Conservation (phyloP, 2,888 invertebrate genomes). For the Zelleria hepariella region DNA sequence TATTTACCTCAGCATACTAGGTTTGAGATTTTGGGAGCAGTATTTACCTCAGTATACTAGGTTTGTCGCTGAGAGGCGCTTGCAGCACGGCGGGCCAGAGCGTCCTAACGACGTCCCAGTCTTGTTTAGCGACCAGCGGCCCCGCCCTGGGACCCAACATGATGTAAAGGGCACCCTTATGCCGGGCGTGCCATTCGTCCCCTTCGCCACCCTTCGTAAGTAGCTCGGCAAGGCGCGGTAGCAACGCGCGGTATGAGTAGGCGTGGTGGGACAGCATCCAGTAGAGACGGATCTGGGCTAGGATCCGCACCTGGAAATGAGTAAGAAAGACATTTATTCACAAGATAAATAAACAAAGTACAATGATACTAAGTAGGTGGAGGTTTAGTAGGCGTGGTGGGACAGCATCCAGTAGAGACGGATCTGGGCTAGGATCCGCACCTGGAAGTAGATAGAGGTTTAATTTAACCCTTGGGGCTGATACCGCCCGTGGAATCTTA, state of each 20-base stretch:
- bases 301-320: slow-evolving; percentile 65
- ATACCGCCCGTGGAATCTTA: no score
- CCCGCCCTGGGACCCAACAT: slow-evolving; percentile 77
- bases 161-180: slow-evolving; percentile 81
- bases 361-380: no score
- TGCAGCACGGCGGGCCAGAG: slow-evolving; percentile 86
- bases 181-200: slow-evolving; percentile 61
- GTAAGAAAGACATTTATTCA: not conserved
- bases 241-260: slow-evolving; percentile 77
- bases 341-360: no score
- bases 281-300: slow-evolving; percentile 77
- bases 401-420: slow-evolving; percentile 75
- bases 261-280: slow-evolving; percentile 76
- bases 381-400: slow-evolving; percentile 79
- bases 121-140: slow-evolving; percentile 77
- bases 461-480: no score
- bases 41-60: slow-evolving; percentile 76
- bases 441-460: slow-evolving; percentile 30
- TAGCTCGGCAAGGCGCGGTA: slow-evolving; percentile 74
- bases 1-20: slow-evolving; percentile 76
- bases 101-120: slow-evolving; percentile 79
- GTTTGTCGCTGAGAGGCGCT: slow-evolving; percentile 88
- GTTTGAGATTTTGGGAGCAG: slow-evolving; percentile 71
- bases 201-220: slow-evolving; percentile 60
- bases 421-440: slow-evolving; percentile 77